These are phyloP conservation scores for Cryptotermes secundus DNA, from an alignment of 1,140 invertebrate species.

Conservation along the genomic window DNA sequence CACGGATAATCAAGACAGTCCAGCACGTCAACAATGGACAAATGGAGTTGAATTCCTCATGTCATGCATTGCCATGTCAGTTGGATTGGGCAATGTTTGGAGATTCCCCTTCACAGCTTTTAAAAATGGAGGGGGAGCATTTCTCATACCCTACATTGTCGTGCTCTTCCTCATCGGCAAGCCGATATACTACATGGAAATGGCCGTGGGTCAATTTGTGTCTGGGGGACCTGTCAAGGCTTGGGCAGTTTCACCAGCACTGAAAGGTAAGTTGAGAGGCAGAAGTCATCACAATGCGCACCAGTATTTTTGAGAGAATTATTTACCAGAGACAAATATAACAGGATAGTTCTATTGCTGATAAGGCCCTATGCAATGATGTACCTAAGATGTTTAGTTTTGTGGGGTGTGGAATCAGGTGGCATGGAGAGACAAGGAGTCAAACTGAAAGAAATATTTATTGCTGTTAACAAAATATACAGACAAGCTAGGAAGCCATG, in stretches of 20 bases:
- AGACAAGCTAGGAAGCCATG: too few relatives aligned
- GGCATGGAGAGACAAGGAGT: too few relatives aligned
- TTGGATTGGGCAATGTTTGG: conserved; percentile 57
- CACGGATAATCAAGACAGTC: background rate
- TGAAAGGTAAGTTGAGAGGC: conserved; percentile 25
- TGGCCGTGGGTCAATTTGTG: conserved; percentile 38
- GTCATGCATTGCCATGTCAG: conserved; percentile 53
- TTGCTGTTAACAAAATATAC: too few relatives aligned
- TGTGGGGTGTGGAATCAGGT: too few relatives aligned
- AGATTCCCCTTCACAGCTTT: conserved; percentile 53
- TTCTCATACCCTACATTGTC: conserved; percentile 57
- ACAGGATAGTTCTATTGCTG: too few relatives aligned
- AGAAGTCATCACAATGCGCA: background rate
- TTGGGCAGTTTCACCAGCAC: conserved; percentile 32
- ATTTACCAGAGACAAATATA: too few relatives aligned
- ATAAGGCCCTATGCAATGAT: too few relatives aligned
- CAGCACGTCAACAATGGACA: conserved; percentile 41
- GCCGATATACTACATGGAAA: conserved; percentile 55
- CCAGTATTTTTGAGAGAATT: too few relatives aligned
- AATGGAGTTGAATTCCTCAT: conserved; percentile 47
- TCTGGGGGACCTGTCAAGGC: conserved; percentile 35
- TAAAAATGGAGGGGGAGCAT: conserved; percentile 53
- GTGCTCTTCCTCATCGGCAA: conserved; percentile 58
- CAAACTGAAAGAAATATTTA: too few relatives aligned
- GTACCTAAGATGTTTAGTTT: too few relatives aligned